Evolutionary conservation across 1,140 invertebrate genomes (phyloP).

Genomic region (Protaetia brevitarsis): DNA sequence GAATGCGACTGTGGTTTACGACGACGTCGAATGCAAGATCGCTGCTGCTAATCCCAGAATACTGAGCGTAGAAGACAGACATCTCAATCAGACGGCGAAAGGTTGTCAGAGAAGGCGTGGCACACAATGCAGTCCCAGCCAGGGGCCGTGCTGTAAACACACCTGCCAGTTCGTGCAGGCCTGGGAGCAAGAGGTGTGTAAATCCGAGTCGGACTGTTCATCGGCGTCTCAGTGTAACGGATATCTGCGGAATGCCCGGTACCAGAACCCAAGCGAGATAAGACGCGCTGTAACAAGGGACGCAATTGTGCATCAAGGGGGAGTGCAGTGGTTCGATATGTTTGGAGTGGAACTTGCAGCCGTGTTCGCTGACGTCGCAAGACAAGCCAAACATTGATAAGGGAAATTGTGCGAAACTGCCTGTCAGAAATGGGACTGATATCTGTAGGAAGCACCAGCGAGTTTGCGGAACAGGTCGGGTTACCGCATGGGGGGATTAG

Average conservation of each 20-base stretch:
- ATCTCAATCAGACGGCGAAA: slow-evolving; percentile 67
- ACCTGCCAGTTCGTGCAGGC: slow-evolving; percentile 76
- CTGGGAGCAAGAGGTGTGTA: slow-evolving; percentile 67
- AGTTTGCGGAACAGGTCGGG: slow-evolving; percentile 71
- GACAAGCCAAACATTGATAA: slow-evolving; percentile 75
- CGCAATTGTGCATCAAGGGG: slow-evolving; percentile 86
- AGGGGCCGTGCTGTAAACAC: slow-evolving; percentile 91
- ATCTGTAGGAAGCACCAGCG: slow-evolving; percentile 85
- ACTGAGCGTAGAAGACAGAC: slow-evolving; percentile 66
- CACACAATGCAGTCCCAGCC: slow-evolving; percentile 90
- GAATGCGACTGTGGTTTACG: slow-evolving; percentile 99
- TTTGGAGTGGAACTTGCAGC: slow-evolving; percentile 87
- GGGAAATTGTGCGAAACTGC: slow-evolving; percentile 90
- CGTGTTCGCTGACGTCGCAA: slow-evolving; percentile 93
- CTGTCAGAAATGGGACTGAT: slow-evolving; percentile 83
- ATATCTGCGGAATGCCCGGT: slow-evolving; percentile 80
- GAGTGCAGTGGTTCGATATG: slow-evolving; percentile 96
- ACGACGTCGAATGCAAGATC: slow-evolving; percentile 89
- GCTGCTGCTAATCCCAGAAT: slow-evolving; percentile 91
- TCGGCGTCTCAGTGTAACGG: slow-evolving; percentile 83
- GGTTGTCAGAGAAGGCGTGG: slow-evolving; percentile 75
- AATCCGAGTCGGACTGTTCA: slow-evolving; percentile 85
- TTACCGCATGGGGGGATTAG: slow-evolving; percentile 83
- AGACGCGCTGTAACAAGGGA: slow-evolving; percentile 80
- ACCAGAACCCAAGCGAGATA: slow-evolving; percentile 71